phyloP scores from a whole-genome alignment of 2,888 invertebrate species.

The Netelia virgata region DNA sequence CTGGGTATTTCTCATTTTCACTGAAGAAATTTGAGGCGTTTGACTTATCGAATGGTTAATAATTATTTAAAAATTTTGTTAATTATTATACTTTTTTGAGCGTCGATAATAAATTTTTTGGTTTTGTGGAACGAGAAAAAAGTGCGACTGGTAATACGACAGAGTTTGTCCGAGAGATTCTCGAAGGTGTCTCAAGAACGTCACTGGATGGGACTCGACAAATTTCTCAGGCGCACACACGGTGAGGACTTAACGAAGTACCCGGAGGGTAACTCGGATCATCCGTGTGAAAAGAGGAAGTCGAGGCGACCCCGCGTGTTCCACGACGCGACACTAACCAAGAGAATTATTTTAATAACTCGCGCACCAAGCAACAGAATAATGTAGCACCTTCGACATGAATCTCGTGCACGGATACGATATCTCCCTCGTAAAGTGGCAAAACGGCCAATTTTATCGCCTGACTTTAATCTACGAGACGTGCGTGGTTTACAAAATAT shows the following conservation, averaged over 20 bases:
- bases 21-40: background rate
- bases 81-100: no score
- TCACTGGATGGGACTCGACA: background rate
- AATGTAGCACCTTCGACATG: background rate
- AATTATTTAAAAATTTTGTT: background rate
- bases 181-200: constrained; percentile 23
- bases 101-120: no score
- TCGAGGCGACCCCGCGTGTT: background rate
- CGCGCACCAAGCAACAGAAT: background rate
- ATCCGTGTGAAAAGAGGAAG: constrained; percentile 17
- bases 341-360: constrained; percentile 48
- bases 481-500: background rate
- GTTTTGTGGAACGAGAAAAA: background rate
- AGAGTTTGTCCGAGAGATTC: background rate
- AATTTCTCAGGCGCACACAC: constrained; percentile 8
- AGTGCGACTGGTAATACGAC: background rate
- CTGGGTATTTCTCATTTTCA: background rate
- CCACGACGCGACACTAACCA: constrained; percentile 38
- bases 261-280: constrained; percentile 33
- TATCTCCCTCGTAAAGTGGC: background rate
- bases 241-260: constrained; percentile 14
- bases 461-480: background rate
- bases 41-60: background rate
- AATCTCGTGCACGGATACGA: background rate
- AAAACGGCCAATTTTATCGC: background rate